A percentile compares a stretch with the other conserved stretches of the same genome.
These are phyloP conservation scores for Toxotes lorentzi DNA, from an alignment of 2,797 vertebrate species.

Conservation along the genomic window DNA sequence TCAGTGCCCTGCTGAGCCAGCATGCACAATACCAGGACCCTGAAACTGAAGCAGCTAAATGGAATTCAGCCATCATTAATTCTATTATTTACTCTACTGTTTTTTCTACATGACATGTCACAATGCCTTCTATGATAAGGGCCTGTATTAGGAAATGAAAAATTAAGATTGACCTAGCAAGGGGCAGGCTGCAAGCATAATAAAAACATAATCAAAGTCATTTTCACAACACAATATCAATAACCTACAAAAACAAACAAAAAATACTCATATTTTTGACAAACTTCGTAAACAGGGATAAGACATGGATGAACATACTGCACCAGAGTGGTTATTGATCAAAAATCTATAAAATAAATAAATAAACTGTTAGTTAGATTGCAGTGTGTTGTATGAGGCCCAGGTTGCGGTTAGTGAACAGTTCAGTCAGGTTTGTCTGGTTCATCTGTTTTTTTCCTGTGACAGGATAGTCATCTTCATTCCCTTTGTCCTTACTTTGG, in stretches of 20 bases:
- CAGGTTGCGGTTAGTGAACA: constrained; percentile 72
- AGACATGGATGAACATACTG: constrained; percentile 30
- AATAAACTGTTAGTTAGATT: constrained; percentile 39
- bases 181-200: neutral
- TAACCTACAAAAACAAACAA: constrained; percentile 5
- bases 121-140: neutral
- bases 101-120: neutral
- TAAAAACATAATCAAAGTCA: neutral
- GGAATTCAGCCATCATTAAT: neutral
- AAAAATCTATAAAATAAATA: constrained; percentile 35
- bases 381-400: constrained; percentile 39
- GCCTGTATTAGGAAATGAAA: neutral
- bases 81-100: neutral
- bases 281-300: constrained; percentile 32
- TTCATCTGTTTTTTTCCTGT: constrained; percentile 78
- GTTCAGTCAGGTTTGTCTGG: constrained; percentile 79
- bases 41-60: neutral
- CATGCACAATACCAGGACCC: neutral
- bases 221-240: constrained; percentile 6
- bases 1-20: neutral
- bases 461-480: constrained; percentile 86
- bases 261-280: constrained; percentile 19
- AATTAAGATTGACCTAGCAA: neutral
- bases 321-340: constrained; percentile 40
- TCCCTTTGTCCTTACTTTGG: constrained; percentile 86